These are phyloP conservation scores for Ectropis crepuscularia DNA, from an alignment of 2,888 invertebrate genomes.

Conservation along the genomic window DNA sequence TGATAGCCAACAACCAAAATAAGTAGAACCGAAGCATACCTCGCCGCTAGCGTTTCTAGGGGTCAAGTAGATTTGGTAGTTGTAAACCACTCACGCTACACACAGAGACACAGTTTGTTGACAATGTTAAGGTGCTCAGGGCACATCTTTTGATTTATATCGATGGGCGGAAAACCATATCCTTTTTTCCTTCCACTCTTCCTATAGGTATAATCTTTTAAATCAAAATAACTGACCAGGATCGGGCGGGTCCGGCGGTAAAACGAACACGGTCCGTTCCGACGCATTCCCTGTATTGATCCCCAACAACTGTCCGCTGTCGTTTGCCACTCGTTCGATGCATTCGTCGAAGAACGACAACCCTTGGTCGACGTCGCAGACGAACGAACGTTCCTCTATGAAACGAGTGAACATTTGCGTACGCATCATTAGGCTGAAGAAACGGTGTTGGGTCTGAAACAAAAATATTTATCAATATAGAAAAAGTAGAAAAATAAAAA, in stretches of 20 bases:
- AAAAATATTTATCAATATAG: constrained; percentile 9
- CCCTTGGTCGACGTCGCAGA: constrained; percentile 98
- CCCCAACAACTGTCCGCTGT: constrained; percentile 89
- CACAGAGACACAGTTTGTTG: too few relatives aligned
- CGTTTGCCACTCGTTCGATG: constrained; percentile 88
- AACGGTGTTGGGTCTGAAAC: constrained; percentile 90
- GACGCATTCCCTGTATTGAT: constrained; percentile 91
- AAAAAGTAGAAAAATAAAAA: background rate
- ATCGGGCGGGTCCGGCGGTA: constrained; percentile 93
- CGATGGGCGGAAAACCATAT: too few relatives aligned
- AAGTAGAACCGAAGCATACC: too few relatives aligned
- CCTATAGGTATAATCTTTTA: too few relatives aligned
- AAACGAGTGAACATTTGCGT: constrained; percentile 99
- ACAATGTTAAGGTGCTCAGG: too few relatives aligned
- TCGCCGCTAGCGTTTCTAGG: too few relatives aligned
- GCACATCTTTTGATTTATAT: too few relatives aligned
- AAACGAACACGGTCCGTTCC: constrained; percentile 97
- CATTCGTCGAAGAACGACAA: constrained; percentile 97
- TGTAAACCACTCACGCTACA: too few relatives aligned
- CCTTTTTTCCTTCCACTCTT: too few relatives aligned
- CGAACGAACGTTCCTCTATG: constrained; percentile 99
- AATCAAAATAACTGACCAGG: constrained; percentile 56
- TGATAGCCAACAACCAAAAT: too few relatives aligned
- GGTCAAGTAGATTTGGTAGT: too few relatives aligned
- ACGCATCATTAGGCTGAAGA: constrained; percentile 94